Evolutionary conservation across 2,888 invertebrate genomes (phyloP), one percentile per base, ranked within the genome.

Genomic region (Marasmarcha lunaedactyla): DNA sequence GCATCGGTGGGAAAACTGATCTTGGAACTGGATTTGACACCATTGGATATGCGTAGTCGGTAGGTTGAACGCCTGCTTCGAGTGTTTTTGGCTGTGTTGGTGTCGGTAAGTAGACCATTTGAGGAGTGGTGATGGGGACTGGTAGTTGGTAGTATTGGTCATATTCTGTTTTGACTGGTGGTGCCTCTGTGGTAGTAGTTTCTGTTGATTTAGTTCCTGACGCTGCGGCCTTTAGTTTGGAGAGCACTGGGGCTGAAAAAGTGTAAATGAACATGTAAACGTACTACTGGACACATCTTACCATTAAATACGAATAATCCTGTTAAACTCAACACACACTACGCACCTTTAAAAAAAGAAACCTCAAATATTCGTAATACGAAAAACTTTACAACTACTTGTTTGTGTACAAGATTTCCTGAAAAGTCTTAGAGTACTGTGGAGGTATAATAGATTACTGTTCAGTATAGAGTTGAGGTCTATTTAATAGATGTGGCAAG

Each of bases 1-100:
- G 11, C 6, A 30, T 7, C 7, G 50, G 44, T 9, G 51, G 48
- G 15, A 47, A 57, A 7, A 49, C 36, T n/a, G 54, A 42, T n/a
- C 50, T 46, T 10, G 48, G 36, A 7, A 48, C 45, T 11, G 50
- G 53, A 20, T 52, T 51, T 1, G 54, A 46, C 5, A 44, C 38
- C 13, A 42, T 26, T 15, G 52, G 41, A 14, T 53, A 52, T 1
- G 51, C 42, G 27, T 55, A 57, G 25, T 60, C 59, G 3, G 43
- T 30, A 1, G 50, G 50, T 10, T 52, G 50, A 11, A 45, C 40
- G 12, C 51, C 49, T 15, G 47, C 27, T 38, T 54, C 55, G 36
- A 50, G 43, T 37, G 30, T 30, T 30, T 30, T 11, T 25, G 5
- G 5, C 9, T 30, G 9, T n/a, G 11, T 9, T 7, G 30, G 11